Evolutionary conservation across 2,113 vertebrate species (phyloP), one percentile per base, ranked within the genome.

Genomic region (Dromaius novaehollandiae): DNA sequence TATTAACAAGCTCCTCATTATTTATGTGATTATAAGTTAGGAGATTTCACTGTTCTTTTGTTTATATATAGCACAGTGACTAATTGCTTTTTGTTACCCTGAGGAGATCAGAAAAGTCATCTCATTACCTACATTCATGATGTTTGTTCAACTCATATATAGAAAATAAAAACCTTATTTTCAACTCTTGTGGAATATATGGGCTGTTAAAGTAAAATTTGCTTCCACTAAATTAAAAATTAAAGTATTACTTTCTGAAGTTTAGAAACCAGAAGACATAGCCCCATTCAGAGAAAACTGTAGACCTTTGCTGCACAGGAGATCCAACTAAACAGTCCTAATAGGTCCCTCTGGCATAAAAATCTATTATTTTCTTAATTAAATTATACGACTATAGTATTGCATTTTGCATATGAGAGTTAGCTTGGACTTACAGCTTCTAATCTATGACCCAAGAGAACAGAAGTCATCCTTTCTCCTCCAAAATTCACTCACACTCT

Each of bases 61-160:
- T 95, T 96, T 80, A 85, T 85, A 77, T 85, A 46, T 73, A 95
- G 74, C 50, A 80, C 22, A 82, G 50, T 70, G 40, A 34, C 44
- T 91, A 90, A 92, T 89, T 95, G 40, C 38, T 94, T 95, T 94
- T 77, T 87, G 56, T 77, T 91, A 75, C 87, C 78, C 68, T 55
- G 66, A 92, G 78, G 75, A 91, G 25, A 89, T n/a, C 10, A 82
- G 7, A 30, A 77, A 91, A 93, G 48, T 87, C 0, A 69, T 71
- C 25, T 93, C 90, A 75, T 85, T 82, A 73, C n/a, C 61, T 79
- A 50, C 36, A 50, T 87, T 80, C 58, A 60, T 13, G 16, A 66
- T 28, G 34, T 93, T 89, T 89, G 28, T 71, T 90, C 48, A 55
- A 65, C 32, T 66, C 56, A 44, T 30, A 8, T 24, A 82, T 4